phyloP scores from a whole-genome alignment of 2,113 vertebrate species.

The Orycteropus afer region DNA sequence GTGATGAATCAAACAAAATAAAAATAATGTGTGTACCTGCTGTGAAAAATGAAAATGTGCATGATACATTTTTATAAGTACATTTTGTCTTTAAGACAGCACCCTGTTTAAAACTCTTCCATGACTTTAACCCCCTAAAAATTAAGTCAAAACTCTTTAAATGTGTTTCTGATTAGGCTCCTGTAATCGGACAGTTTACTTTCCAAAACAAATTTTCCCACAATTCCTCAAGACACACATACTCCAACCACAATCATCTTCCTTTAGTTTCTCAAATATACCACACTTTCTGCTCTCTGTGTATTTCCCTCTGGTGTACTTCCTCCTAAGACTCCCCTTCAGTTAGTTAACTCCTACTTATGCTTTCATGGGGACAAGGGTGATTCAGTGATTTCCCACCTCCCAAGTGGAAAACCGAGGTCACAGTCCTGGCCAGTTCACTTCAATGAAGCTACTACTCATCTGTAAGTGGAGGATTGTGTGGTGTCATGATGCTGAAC shows the following conservation, averaged over 20 bases:
- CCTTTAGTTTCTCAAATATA: background rate
- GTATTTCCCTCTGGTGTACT: background rate
- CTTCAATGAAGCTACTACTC: background rate
- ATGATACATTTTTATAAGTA: background rate
- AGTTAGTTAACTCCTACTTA: background rate
- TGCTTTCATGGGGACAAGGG: background rate
- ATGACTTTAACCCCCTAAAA: background rate
- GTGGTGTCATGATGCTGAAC: background rate
- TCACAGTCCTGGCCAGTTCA: background rate
- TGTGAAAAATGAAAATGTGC: background rate
- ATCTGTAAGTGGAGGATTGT: background rate
- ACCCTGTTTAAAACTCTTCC: background rate
- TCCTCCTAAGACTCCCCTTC: background rate
- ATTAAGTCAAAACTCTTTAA: background rate
- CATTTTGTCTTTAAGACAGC: background rate
- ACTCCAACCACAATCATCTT: background rate
- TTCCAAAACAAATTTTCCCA: background rate
- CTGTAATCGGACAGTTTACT: background rate
- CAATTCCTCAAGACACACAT: rapidly evolving
- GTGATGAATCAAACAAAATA: background rate
- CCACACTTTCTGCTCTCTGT: background rate
- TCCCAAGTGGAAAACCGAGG: background rate
- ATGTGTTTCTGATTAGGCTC: background rate
- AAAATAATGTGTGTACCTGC: background rate
- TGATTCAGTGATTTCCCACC: background rate